Percentiles rank a stretch among this genome's conserved stretches.
Conservation (phyloP, 2,797 vertebrate genomes). For the Strix occidentalis region DNA sequence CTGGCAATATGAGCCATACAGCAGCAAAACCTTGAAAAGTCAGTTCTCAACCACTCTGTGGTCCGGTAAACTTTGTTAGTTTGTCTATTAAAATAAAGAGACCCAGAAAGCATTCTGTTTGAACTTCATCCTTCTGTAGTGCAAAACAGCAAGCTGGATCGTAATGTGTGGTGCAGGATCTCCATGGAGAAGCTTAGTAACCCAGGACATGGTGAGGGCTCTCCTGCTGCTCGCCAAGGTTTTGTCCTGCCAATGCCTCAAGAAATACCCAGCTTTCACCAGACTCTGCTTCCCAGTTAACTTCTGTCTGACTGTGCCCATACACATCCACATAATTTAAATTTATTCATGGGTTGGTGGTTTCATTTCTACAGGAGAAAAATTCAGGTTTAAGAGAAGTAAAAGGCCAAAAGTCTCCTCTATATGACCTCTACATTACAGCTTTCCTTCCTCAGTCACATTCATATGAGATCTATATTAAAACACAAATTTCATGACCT, state of each 20-base stretch:
- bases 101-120: not conserved
- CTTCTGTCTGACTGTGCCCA: not conserved
- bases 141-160: not conserved
- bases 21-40: not conserved
- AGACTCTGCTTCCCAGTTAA: not conserved
- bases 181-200: not conserved
- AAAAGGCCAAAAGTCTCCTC: constrained; percentile 1
- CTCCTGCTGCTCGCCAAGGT: not conserved
- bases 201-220: not conserved
- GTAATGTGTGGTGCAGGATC: not conserved
- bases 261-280: not conserved
- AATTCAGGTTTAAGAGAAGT: not conserved
- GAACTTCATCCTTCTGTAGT: not conserved
- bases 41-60: not conserved
- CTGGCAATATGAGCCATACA: not conserved
- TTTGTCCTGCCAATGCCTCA: not conserved
- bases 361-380: not conserved
- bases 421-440: not conserved
- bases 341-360: not conserved
- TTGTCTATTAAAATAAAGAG: not conserved
- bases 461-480: constrained; percentile 12
- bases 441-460: not conserved
- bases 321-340: not conserved
- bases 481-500: constrained; percentile 21
- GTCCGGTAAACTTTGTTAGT: not conserved